Conservation (phyloP, 2,797 vertebrate genomes). For the Lacerta agilis region DNA sequence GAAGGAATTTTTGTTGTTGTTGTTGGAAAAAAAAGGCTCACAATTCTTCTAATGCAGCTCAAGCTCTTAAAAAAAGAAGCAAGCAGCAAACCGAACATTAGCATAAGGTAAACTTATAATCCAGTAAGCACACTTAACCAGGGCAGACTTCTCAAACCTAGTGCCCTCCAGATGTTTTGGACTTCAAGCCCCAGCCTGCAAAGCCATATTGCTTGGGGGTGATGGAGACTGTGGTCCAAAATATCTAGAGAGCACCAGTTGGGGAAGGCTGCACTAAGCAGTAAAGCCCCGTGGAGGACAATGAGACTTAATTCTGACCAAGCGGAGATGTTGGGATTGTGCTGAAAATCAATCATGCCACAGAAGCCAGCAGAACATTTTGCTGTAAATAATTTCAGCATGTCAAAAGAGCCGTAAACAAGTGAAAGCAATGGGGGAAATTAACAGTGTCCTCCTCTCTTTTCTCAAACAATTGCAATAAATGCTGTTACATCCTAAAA, state of each 20-base stretch:
- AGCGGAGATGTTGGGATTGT: neutral
- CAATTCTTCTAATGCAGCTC: neutral
- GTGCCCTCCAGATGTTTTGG: too few relatives aligned
- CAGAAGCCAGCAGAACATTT: neutral
- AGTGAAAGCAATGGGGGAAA: neutral
- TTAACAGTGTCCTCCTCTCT: neutral
- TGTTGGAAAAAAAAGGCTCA: neutral
- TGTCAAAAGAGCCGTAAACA: neutral
- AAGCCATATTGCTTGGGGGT: too few relatives aligned
- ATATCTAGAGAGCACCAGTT: too few relatives aligned
- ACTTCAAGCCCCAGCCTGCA: too few relatives aligned
- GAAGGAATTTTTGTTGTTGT: too few relatives aligned
- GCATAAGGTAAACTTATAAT: neutral
- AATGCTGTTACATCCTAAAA: neutral
- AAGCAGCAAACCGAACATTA: neutral
- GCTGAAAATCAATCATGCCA: neutral
- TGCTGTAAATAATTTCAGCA: neutral
- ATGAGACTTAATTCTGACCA: neutral
- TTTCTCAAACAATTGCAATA: neutral
- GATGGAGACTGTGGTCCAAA: too few relatives aligned
- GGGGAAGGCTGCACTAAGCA: too few relatives aligned
- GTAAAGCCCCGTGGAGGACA: neutral
- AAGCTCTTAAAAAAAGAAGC: neutral
- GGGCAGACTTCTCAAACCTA: neutral
- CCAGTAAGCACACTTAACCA: neutral